A percentile compares a stretch with the other conserved stretches of the same genome.
phyloP scores from a whole-genome alignment of 2,113 vertebrate genomes.

The Podocnemis expansa region DNA sequence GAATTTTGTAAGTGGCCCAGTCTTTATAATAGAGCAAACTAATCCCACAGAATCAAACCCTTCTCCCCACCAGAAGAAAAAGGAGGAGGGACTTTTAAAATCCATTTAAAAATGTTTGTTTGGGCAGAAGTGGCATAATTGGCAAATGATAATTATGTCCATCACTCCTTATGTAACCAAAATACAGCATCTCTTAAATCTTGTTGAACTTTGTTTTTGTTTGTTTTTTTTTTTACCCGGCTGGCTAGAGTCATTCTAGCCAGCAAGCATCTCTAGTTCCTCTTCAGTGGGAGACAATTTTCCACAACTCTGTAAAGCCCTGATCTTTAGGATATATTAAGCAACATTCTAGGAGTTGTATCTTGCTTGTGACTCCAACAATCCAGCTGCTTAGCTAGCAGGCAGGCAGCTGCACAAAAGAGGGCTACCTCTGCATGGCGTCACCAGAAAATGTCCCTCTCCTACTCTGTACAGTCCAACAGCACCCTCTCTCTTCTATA shows the following conservation, averaged over 20 bases:
- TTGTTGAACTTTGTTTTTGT: fast-evolving
- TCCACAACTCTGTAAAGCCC: neutral
- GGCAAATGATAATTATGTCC: neutral
- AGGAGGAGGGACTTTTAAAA: neutral
- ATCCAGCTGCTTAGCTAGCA: neutral
- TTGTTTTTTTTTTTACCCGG: neutral
- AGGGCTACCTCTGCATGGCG: neutral
- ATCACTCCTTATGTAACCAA: neutral
- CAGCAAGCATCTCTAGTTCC: neutral
- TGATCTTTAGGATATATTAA: neutral
- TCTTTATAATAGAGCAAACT: neutral
- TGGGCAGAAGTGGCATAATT: neutral
- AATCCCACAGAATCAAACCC: neutral
- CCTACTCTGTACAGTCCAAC: neutral
- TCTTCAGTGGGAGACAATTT: neutral
- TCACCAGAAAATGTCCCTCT: neutral
- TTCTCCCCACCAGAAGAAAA: neutral
- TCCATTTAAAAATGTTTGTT: neutral
- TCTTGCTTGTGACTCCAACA: neutral
- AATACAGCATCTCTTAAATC: neutral
- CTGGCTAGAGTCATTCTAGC: neutral
- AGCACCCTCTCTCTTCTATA: neutral
- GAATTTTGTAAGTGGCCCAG: neutral
- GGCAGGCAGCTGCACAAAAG: neutral
- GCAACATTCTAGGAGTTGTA: neutral